Evolutionary conservation across 2,797 vertebrate species (phyloP).

Genomic region (Holocentrus rufus): DNA sequence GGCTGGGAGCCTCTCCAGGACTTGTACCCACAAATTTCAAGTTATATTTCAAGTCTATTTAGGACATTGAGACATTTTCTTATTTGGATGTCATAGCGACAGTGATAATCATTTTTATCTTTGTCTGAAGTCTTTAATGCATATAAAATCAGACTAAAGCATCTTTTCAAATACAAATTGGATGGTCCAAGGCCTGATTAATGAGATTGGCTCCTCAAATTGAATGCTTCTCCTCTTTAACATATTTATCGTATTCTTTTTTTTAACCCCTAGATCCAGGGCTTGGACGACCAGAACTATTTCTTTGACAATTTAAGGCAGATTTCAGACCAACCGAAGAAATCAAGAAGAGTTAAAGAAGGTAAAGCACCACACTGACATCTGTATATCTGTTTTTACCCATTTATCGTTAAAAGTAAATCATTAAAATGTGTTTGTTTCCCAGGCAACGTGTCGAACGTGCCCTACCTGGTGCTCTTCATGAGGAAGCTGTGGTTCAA

Average conservation of each 20-base stretch:
- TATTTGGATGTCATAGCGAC: too few species aligned
- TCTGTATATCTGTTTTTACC: not conserved
- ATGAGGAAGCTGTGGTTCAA: conserved; percentile 97
- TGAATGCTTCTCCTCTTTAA: not conserved
- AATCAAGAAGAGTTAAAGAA: conserved; percentile 86
- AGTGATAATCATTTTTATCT: too few species aligned
- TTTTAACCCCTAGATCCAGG: conserved; percentile 81
- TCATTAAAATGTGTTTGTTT: conserved; percentile 28
- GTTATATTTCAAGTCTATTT: too few species aligned
- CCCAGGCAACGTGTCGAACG: conserved; percentile 69
- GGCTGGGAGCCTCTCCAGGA: not conserved
- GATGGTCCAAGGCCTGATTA: not conserved
- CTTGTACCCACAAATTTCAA: not conserved
- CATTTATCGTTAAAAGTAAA: conserved; percentile 2
- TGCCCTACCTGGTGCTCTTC: conserved; percentile 86
- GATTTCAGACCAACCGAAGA: conserved; percentile 84
- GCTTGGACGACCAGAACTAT: conserved; percentile 88
- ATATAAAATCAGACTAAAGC: not conserved
- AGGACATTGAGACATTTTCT: too few species aligned
- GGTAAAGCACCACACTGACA: conserved; percentile 71
- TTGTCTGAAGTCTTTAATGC: too few species aligned
- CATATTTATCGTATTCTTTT: not conserved
- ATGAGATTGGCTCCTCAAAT: not conserved
- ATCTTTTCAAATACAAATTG: too few species aligned
- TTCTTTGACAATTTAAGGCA: conserved; percentile 93